These are phyloP conservation scores for Ctena decussata DNA, from an alignment of 2,888 invertebrate species.

Conservation along the genomic window DNA sequence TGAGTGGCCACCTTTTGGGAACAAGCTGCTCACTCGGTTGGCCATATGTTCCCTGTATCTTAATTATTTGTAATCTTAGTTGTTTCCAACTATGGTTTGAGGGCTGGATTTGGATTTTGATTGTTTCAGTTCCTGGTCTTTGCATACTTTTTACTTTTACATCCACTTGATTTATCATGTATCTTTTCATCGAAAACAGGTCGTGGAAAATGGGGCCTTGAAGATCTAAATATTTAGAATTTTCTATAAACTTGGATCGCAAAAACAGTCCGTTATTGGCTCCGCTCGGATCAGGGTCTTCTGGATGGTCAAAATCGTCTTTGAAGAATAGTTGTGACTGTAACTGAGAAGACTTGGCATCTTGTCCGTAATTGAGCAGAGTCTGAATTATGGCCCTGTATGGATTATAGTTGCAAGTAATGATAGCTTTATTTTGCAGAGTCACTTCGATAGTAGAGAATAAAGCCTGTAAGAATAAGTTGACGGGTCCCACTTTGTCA, in stretches of 20 bases:
- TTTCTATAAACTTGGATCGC: not conserved
- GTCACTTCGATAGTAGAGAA: slow-evolving; percentile 62
- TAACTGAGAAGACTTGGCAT: slow-evolving; percentile 26
- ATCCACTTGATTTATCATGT: not conserved
- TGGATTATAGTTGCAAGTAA: slow-evolving; percentile 17
- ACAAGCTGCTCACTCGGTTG: too few species aligned
- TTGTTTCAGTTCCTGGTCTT: too few species aligned
- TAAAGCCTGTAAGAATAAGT: slow-evolving; percentile 56
- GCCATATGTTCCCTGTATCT: too few species aligned
- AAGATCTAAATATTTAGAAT: not conserved
- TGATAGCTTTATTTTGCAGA: slow-evolving; percentile 55
- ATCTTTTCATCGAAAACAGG: not conserved
- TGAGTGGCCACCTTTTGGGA: too few species aligned
- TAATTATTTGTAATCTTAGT: too few species aligned
- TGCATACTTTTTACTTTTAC: too few species aligned
- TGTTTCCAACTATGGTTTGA: too few species aligned
- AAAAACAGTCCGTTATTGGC: not conserved
- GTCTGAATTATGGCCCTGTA: not conserved
- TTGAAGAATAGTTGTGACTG: slow-evolving; percentile 7
- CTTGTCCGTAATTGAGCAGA: slow-evolving; percentile 18
- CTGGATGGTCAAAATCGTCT: not conserved
- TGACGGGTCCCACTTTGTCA: slow-evolving; percentile 56
- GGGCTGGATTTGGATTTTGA: too few species aligned
- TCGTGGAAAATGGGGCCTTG: not conserved
- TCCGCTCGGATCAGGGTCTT: slow-evolving; percentile 5